phyloP scores from a whole-genome alignment of 2,888 invertebrate genomes.

The Vanessa cardui region DNA sequence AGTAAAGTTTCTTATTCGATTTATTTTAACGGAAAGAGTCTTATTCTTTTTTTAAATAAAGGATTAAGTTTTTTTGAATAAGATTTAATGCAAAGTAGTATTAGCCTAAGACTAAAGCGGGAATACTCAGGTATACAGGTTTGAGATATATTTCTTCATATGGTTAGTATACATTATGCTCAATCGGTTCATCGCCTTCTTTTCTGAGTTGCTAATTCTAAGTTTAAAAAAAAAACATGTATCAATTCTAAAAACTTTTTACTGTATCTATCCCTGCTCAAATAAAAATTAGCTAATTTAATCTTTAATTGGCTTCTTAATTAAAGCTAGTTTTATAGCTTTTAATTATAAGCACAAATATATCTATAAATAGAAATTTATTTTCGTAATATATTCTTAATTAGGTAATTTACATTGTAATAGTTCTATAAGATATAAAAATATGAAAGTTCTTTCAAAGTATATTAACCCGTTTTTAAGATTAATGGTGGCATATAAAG shows the following conservation, averaged over 20 bases:
- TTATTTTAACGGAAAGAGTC: background rate
- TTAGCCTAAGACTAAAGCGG: slow-evolving; percentile 57
- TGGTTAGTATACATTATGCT: slow-evolving; percentile 53
- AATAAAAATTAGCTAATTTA: background rate
- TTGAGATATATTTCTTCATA: slow-evolving; percentile 67
- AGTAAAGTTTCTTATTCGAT: slow-evolving; percentile 53
- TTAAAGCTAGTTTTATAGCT: too few species aligned
- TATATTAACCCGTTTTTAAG: too few species aligned
- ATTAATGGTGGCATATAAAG: background rate
- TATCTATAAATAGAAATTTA: too few species aligned
- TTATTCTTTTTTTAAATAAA: slow-evolving; percentile 2
- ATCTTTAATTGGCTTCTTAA: too few species aligned
- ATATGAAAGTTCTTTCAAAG: too few species aligned
- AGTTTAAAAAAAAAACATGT: slow-evolving; percentile 49
- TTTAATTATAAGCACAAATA: too few species aligned
- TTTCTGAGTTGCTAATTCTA: slow-evolving; percentile 46
- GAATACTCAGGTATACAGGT: slow-evolving; percentile 69
- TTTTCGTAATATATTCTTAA: too few species aligned
- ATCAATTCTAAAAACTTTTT: slow-evolving; percentile 44
- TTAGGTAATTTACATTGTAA: too few species aligned
- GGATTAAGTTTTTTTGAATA: background rate
- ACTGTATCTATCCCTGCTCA: background rate
- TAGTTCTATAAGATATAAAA: too few species aligned
- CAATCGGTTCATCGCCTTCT: slow-evolving; percentile 52
- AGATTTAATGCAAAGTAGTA: slow-evolving; percentile 29